Evolutionary conservation across 2,888 invertebrate species (phyloP).

Genomic region (Ormyrus rosae): DNA sequence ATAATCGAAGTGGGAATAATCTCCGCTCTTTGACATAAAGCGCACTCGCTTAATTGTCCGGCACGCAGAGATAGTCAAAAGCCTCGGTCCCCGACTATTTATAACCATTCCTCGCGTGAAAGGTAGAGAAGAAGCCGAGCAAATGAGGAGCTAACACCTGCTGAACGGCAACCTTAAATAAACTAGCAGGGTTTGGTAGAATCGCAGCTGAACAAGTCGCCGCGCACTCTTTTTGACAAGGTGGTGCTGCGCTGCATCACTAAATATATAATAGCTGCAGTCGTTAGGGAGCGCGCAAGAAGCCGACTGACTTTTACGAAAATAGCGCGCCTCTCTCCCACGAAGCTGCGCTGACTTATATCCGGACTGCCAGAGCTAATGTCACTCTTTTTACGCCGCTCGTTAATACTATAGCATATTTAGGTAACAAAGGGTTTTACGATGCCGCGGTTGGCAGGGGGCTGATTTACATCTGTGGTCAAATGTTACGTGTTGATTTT

Average conservation of each 20-base stretch:
- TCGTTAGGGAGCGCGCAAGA: background rate
- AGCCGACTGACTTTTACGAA: conserved; percentile 23
- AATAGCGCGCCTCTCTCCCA: conserved; percentile 53
- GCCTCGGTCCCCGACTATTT: conserved; percentile 63
- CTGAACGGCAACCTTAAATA: conserved; percentile 69
- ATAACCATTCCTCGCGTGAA: conserved; percentile 60
- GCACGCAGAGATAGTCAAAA: too few species aligned
- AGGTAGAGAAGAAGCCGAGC: too few species aligned
- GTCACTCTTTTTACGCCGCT: conserved; percentile 38
- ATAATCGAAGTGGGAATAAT: too few species aligned
- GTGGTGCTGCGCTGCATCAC: conserved; percentile 58
- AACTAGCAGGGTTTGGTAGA: conserved; percentile 61
- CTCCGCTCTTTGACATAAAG: too few species aligned
- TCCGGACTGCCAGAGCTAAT: background rate
- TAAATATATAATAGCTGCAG: conserved; percentile 57
- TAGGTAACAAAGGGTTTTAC: conserved; percentile 48
- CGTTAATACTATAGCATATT: conserved; percentile 44
- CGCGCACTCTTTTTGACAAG: conserved; percentile 59
- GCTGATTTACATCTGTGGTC: background rate
- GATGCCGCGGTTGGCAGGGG: conserved; percentile 15
- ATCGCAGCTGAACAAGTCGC: conserved; percentile 56
- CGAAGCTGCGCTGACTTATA: conserved; percentile 55
- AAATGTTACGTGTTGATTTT: conserved; percentile 46
- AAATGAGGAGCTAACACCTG: conserved; percentile 65
- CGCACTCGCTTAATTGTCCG: conserved; percentile 22